Conservation (phyloP, 2,113 vertebrate genomes). For the Tautogolabrus adspersus region DNA sequence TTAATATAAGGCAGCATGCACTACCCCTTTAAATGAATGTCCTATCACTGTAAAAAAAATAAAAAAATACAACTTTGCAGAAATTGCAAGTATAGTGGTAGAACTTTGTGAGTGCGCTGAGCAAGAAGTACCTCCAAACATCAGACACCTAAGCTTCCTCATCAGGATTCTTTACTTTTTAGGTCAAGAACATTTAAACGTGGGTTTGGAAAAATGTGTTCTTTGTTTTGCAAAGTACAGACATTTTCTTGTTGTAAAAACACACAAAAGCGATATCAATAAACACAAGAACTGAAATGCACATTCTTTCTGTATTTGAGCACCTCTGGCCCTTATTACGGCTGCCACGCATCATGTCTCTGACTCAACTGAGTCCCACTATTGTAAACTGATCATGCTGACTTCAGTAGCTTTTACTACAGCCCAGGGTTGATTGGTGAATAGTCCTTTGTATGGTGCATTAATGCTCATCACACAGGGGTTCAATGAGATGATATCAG, state of each 20-base stretch:
- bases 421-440: neutral
- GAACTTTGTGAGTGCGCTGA: neutral
- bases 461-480: neutral
- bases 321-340: slow-evolving; percentile 25
- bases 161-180: no score
- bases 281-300: neutral
- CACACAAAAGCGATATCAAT: no score
- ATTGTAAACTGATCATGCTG: slow-evolving; percentile 14
- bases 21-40: neutral
- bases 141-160: no score
- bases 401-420: slow-evolving; percentile 20
- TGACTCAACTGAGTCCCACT: slow-evolving; percentile 22
- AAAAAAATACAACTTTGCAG: neutral
- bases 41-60: neutral
- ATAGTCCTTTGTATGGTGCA: slow-evolving; percentile 25
- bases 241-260: no score
- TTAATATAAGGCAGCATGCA: neutral
- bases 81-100: no score
- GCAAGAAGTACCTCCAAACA: neutral
- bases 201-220: no score
- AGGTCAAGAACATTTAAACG: no score
- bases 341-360: neutral
- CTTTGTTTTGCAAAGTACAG: no score
- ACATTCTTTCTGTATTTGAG: neutral
- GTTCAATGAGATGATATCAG: no score